phyloP scores from a whole-genome alignment of 2,797 vertebrate species.

The Thripadectes ignobilis region DNA sequence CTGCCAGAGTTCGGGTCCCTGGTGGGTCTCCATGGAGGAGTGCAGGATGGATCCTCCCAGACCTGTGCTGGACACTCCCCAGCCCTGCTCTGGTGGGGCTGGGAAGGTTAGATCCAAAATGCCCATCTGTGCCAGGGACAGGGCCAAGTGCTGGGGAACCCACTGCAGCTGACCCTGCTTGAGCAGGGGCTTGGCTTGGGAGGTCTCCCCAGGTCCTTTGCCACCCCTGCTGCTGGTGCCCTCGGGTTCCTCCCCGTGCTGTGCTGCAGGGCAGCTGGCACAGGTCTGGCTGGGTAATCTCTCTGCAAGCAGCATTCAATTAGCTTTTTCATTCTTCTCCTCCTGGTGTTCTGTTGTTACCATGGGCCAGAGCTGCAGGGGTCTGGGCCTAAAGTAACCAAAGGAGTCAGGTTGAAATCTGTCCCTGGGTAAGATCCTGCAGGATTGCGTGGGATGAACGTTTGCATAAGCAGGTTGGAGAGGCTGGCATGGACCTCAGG shows the following conservation, averaged over 20 bases:
- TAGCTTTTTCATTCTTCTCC: not conserved
- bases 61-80: not conserved
- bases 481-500: accelerated
- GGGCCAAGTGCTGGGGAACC: not conserved
- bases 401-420: not conserved
- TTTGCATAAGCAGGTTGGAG: not conserved
- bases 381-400: not conserved
- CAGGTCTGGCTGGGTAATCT: not conserved
- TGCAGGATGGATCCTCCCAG: not conserved
- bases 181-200: not conserved
- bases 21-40: not conserved
- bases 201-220: not conserved
- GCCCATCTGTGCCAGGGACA: not conserved
- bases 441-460: accelerated
- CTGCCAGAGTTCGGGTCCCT: accelerated
- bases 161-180: not conserved
- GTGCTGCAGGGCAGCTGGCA: not conserved
- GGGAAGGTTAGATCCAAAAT: not conserved
- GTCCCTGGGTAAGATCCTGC: not conserved
- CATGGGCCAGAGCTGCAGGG: not conserved
- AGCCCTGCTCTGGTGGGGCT: not conserved
- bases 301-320: not conserved
- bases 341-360: not conserved
- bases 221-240: not conserved
- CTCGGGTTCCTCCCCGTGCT: not conserved